Evolutionary conservation across 2,797 vertebrate genomes (phyloP).

Genomic region (Pseudomugil gertrudae): DNA sequence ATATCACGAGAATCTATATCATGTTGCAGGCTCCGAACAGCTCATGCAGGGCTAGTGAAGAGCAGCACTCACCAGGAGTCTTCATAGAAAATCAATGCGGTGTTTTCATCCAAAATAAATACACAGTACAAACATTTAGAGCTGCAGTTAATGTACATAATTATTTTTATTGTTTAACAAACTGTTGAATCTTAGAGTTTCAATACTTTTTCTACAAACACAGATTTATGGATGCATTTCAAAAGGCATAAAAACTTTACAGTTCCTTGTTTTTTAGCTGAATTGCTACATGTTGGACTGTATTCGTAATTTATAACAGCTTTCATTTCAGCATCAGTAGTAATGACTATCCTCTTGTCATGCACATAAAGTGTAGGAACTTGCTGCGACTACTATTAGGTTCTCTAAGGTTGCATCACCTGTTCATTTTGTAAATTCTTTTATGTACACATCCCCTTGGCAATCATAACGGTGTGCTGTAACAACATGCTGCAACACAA

Average conservation of each 20-base stretch:
- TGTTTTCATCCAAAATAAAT: background rate
- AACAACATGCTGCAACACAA: background rate
- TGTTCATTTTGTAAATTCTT: background rate
- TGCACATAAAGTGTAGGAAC: background rate
- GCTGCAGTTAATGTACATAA: too few species aligned
- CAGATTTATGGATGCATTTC: background rate
- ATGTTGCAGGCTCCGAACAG: constrained; percentile 50
- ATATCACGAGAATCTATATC: constrained; percentile 44
- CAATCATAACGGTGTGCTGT: background rate
- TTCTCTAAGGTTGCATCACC: background rate
- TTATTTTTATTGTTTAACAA: background rate
- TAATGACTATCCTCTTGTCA: background rate
- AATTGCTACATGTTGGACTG: background rate
- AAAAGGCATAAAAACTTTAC: background rate
- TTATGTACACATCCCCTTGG: background rate
- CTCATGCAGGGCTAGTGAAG: constrained; percentile 33
- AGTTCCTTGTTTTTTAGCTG: background rate
- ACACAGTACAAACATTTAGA: too few species aligned
- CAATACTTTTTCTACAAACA: background rate
- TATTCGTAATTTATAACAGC: too few species aligned
- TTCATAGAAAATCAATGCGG: constrained; percentile 8
- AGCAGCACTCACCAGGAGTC: constrained; percentile 22
- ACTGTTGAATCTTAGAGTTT: background rate
- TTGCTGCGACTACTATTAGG: background rate
- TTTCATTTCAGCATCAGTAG: background rate